Base-by-base conservation (phyloP, 2,888 invertebrate species). In the Elegia similella region DNA sequence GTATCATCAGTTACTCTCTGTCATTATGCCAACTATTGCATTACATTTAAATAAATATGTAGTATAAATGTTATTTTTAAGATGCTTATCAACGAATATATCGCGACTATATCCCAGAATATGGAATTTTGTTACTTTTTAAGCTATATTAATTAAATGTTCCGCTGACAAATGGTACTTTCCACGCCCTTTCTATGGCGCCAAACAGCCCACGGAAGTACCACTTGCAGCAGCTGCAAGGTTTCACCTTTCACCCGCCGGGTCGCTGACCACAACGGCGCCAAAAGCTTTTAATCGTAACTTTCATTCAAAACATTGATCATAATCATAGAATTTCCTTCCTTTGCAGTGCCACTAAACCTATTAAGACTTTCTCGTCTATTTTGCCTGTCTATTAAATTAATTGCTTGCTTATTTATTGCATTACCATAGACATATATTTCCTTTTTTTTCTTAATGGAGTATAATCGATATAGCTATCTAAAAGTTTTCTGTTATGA, bases 191-290 rank as follows among this genome's bases (percentile, higher is more conserved):
- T 50, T 50, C 6, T 50, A 30, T 13, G 48, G 32, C 32, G 48
- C 48, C 42, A 17, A 15, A n/a, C 29, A 42, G 23, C 54, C 15
- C 42, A 42, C 43, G 43, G 54, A 54, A 44, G 54, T 43, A 7
- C 34, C 46, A 46, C 38, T 30, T 43, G 54, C 54, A 47, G 54
- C 54, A 54, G 34, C 47, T 55, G 43, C 54, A 34, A 55, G 47
- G 42, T 42, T 47, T 55, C 46, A 55, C 54, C 56, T 54, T 58
- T 58, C 54, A 42, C 56, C 46, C 15, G 32, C 52, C 43, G 43
- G 59, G 57, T 56, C 56, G 23, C 38, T 58, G 60, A 60, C 58
- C 60, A 56, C 43, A 38, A 12, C 50, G 56, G 32, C 44, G 54
- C 54, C 44, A 44, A 7, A 13, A 44, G 16, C 44, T 55, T n/a